Evolutionary conservation across 1,140 invertebrate genomes (phyloP).

Genomic region (Diachasmimorpha longicaudata): DNA sequence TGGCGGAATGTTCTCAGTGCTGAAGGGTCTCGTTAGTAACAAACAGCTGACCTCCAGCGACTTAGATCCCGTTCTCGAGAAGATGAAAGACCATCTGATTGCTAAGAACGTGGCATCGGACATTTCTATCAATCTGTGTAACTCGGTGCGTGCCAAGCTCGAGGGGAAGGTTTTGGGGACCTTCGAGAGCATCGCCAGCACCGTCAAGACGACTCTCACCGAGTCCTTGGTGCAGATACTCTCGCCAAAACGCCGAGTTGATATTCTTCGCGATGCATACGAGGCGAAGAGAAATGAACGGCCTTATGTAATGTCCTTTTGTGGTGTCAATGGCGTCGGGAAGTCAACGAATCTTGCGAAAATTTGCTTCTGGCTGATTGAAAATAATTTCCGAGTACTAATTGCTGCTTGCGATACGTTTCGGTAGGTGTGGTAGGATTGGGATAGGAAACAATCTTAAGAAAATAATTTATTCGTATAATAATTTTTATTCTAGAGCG

Average conservation of each 20-base stretch:
- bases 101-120: conserved; percentile 97
- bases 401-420: conserved; percentile 99
- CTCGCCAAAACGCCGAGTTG: conserved; percentile 92
- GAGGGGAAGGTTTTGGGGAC: conserved; percentile 95
- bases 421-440: too few species aligned
- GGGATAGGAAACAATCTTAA: too few species aligned
- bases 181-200: conserved; percentile 87
- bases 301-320: conserved; percentile 98
- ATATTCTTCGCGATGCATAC: conserved; percentile 95
- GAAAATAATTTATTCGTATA: too few species aligned
- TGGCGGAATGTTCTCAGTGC: conserved; percentile 78
- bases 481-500: conserved; percentile 67
- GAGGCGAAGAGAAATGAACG: conserved; percentile 80
- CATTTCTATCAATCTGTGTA: conserved; percentile 92
- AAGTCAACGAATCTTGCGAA: conserved; percentile 99
- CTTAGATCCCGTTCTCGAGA: conserved; percentile 88
- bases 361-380: conserved; percentile 99
- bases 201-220: conserved; percentile 81
- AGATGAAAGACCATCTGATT: conserved; percentile 96
- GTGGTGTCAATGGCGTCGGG: conserved; percentile 99
- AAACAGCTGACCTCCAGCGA: conserved; percentile 77
- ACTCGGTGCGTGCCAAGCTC: conserved; percentile 90
- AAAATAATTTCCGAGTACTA: conserved; percentile 94
- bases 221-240: conserved; percentile 90
- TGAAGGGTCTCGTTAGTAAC: conserved; percentile 86